These are phyloP conservation scores for Hephaestus fuliginosus DNA, from an alignment of 2,797 vertebrate genomes.

Conservation along the genomic window DNA sequence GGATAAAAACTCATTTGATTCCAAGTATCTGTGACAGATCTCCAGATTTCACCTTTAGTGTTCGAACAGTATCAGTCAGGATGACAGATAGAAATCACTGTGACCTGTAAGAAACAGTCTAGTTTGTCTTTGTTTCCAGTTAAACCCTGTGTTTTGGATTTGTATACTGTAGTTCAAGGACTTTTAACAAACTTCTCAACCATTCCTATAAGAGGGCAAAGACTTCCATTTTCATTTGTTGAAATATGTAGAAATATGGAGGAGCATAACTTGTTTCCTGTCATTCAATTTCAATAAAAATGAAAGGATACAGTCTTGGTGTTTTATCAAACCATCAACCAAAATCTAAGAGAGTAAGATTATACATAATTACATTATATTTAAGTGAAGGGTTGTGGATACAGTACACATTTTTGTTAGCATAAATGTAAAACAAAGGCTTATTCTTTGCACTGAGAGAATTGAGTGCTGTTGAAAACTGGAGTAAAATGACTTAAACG, in stretches of 20 bases:
- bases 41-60: not conserved
- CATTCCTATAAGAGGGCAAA: not conserved
- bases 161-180: not conserved
- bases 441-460: not conserved
- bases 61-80: not conserved
- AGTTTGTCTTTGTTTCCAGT: no score
- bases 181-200: not conserved
- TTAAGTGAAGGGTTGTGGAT: not conserved
- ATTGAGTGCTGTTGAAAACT: not conserved
- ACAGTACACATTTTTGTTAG: not conserved
- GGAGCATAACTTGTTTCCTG: not conserved
- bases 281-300: not conserved
- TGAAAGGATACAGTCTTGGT: not conserved
- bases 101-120: not conserved
- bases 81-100: not conserved
- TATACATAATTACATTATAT: not conserved
- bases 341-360: not conserved
- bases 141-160: not conserved
- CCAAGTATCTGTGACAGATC: not conserved
- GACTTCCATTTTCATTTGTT: not conserved
- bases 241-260: not conserved
- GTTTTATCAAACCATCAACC: not conserved
- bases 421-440: not conserved
- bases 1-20: not conserved
- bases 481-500: not conserved